Percentiles rank a stretch among this genome's conserved stretches.
These are phyloP conservation scores for Lasiurus cinereus DNA, from an alignment of 2,113 vertebrate genomes.

Conservation along the genomic window DNA sequence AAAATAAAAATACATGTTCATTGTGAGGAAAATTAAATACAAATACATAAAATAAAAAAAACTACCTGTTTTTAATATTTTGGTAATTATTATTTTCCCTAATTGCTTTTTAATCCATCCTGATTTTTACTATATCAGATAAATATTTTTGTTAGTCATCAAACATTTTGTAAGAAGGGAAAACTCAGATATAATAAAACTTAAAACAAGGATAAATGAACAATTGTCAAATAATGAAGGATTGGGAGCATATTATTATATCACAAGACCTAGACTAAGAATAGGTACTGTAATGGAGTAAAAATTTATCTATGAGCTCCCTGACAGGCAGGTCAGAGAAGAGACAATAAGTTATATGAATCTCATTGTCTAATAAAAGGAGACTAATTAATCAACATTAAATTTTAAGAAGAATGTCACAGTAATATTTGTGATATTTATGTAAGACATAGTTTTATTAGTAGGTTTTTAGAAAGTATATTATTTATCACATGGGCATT, in stretches of 20 bases:
- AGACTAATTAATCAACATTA: constrained; percentile 39
- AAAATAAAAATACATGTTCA: neutral
- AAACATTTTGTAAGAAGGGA: neutral
- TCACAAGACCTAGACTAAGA: constrained; percentile 41
- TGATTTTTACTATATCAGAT: neutral
- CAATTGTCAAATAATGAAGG: constrained; percentile 3
- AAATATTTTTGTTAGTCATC: constrained; percentile 9
- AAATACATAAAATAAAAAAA: neutral
- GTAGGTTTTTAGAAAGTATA: constrained; percentile 53
- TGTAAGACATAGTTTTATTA: constrained; percentile 2
- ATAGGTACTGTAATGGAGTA: constrained; percentile 30
- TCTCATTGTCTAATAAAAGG: constrained; percentile 40
- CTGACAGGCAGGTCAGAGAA: constrained; percentile 59
- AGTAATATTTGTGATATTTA: constrained; percentile 9
- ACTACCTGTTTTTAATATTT: neutral
- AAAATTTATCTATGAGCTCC: constrained; percentile 39
- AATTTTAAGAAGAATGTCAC: constrained; percentile 52
- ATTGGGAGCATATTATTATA: neutral
- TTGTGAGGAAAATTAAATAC: neutral
- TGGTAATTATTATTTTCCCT: neutral
- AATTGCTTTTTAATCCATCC: neutral
- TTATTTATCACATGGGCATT: constrained; percentile 6
- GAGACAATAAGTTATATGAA: neutral
- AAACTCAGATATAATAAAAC: neutral
- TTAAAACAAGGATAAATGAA: neutral